These are phyloP conservation scores for Petrolisthes manimaculis DNA, from an alignment of 2,888 invertebrate species.

Conservation along the genomic window DNA sequence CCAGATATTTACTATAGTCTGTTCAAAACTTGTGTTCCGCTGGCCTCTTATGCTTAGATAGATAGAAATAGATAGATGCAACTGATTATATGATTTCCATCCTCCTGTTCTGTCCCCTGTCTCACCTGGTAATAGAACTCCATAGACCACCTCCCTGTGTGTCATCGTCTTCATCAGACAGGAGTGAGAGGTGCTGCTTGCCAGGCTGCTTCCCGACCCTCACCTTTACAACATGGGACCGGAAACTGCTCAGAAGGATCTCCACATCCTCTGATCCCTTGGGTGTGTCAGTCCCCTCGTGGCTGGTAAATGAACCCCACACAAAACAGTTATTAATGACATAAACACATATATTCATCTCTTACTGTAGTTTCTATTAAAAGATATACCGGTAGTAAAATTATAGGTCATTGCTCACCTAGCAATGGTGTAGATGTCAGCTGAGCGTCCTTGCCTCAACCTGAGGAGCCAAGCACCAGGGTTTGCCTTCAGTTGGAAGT, in stretches of 20 bases:
- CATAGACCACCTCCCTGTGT: slow-evolving; percentile 79
- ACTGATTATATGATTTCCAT: no score
- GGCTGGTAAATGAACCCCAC: slow-evolving; percentile 72
- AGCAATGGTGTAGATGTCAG: slow-evolving; percentile 92
- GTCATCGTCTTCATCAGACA: slow-evolving; percentile 76
- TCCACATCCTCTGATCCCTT: slow-evolving; percentile 76
- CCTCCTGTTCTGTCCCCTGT: neutral
- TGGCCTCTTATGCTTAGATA: no score
- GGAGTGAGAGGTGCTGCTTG: slow-evolving; percentile 85
- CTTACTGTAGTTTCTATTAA: neutral
- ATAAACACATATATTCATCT: no score
- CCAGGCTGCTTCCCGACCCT: slow-evolving; percentile 92
- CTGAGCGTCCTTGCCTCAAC: slow-evolving; percentile 91
- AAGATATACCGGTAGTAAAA: neutral
- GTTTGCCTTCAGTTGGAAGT: slow-evolving; percentile 97
- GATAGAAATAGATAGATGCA: no score
- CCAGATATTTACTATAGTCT: no score
- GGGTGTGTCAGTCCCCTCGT: slow-evolving; percentile 81
- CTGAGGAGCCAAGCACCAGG: slow-evolving; percentile 95
- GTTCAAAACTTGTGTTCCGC: no score
- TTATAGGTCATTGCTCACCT: slow-evolving; percentile 42
- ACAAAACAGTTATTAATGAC: neutral
- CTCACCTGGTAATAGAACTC: slow-evolving; percentile 92
- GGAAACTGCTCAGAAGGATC: slow-evolving; percentile 84
- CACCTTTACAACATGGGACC: slow-evolving; percentile 91